Percentiles rank a stretch among this genome's conserved stretches.
Conservation (phyloP, 2,113 vertebrate species). For the Lophotis ruficrista region DNA sequence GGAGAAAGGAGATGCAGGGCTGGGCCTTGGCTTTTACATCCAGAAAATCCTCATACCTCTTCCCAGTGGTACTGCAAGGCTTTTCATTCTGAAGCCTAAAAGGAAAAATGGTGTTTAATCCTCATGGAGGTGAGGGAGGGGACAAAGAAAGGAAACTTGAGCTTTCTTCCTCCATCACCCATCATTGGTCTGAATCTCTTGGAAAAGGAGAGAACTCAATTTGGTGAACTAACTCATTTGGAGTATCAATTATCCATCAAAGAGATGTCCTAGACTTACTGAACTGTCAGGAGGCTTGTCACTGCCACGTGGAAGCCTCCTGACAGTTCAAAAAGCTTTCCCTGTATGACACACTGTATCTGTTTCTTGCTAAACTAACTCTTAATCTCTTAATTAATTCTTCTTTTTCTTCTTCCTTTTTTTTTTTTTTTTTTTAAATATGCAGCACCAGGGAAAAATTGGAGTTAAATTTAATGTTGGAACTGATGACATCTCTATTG, state of each 20-base stretch:
- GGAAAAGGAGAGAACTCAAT: not conserved
- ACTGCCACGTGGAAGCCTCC: not conserved
- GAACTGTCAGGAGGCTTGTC: conserved; percentile 44
- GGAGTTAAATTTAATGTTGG: conserved; percentile 98
- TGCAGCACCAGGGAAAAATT: conserved; percentile 94
- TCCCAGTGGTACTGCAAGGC: not conserved
- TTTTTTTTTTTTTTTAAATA: not conserved
- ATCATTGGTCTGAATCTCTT: not conserved
- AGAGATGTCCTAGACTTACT: not conserved
- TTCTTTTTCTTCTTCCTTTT: not conserved
- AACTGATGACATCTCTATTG: conserved; percentile 98
- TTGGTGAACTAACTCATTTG: conserved; percentile 26
- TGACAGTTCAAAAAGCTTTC: conserved; percentile 22
- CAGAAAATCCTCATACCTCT: not conserved
- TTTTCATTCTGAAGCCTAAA: not conserved
- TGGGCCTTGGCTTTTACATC: not conserved
- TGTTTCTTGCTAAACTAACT: conserved; percentile 8
- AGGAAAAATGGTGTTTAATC: not conserved
- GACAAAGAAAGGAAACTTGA: not conserved
- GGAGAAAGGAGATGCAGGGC: not conserved
- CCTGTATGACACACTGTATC: not conserved
- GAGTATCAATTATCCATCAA: conserved; percentile 56
- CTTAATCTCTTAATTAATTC: conserved; percentile 37
- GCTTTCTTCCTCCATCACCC: not conserved
- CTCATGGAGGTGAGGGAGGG: not conserved